A percentile compares a stretch with the other conserved stretches of the same genome.
Conservation (phyloP, 1,140 invertebrate genomes). For the Apis laboriosa region DNA sequence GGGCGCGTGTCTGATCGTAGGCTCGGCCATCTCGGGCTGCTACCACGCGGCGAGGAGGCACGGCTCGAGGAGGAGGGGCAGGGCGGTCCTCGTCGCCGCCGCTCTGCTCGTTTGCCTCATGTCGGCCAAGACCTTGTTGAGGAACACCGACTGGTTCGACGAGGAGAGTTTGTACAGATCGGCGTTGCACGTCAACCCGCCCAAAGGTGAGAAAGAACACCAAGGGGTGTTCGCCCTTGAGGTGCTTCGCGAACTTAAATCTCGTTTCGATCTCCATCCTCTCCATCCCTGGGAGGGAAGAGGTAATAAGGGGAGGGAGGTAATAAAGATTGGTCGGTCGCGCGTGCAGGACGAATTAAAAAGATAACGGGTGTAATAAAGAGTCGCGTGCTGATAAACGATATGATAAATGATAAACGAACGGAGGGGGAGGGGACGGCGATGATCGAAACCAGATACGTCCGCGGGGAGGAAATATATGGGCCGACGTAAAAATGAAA, state of each 20-base stretch:
- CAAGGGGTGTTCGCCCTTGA: no score
- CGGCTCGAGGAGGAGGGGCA: conserved; percentile 78
- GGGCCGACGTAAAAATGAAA: conserved; percentile 53
- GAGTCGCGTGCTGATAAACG: conserved; percentile 52
- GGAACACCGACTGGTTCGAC: conserved; percentile 95
- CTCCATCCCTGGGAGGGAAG: no score
- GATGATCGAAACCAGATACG: conserved; percentile 60
- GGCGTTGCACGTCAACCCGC: conserved; percentile 95
- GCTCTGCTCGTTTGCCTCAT: conserved; percentile 87
- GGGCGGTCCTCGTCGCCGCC: conserved; percentile 80
- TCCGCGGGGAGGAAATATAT: conserved; percentile 46
- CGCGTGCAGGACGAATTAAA: conserved; percentile 44
- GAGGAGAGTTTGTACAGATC: conserved; percentile 96
- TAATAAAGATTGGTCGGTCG: conserved; percentile 25
- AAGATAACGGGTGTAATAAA: conserved; percentile 55
- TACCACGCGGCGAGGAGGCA: conserved; percentile 73
- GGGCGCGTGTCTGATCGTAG: conserved; percentile 94
- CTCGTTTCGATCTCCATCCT: no score
- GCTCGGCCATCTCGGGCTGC: conserved; percentile 82
- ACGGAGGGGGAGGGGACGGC: not conserved
- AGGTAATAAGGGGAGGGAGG: not conserved
- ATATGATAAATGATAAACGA: conserved; percentile 59
- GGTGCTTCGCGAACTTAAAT: no score
- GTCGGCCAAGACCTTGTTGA: conserved; percentile 86
- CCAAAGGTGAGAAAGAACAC: conserved; percentile 95